phyloP scores from a whole-genome alignment of 2,888 invertebrate species.

The Pristionchus fissidentatus region DNA sequence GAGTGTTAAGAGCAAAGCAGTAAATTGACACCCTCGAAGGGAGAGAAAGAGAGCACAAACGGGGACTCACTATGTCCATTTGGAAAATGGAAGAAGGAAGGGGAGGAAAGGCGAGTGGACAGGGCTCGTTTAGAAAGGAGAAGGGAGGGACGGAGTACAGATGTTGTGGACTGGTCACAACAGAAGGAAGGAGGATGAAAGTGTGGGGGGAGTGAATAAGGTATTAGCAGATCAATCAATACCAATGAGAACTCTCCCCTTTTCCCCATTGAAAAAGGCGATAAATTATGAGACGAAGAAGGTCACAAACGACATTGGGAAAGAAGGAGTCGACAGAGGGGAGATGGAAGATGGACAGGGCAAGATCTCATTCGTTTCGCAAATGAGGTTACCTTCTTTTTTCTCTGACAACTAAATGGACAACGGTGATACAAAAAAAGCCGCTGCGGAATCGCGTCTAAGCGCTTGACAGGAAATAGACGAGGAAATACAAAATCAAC shows the following conservation, averaged over 20 bases:
- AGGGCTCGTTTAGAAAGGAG: conserved; percentile 41
- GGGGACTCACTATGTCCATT: conserved; percentile 35
- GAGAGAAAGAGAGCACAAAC: neutral
- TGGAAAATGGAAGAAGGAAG: conserved; percentile 23
- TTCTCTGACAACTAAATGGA: neutral
- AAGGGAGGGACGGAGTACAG: neutral
- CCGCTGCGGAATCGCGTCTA: no score
- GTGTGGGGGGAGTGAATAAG: neutral
- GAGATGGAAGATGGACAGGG: conserved; percentile 42
- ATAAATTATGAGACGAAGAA: conserved; percentile 35
- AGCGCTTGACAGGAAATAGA: no score
- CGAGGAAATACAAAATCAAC: neutral
- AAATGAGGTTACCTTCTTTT: conserved; percentile 27
- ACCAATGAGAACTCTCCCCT: neutral
- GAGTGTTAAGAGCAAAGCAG: conserved; percentile 35
- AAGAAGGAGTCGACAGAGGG: conserved; percentile 10
- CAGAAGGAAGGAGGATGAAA: conserved; percentile 14
- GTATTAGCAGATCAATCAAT: conserved; percentile 5
- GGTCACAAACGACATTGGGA: conserved; percentile 37
- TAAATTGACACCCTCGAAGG: conserved; percentile 42
- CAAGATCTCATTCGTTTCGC: conserved; percentile 26
- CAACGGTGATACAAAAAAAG: no score
- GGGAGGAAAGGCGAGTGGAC: conserved; percentile 32
- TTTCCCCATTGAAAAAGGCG: conserved; percentile 15
- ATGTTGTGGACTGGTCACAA: conserved; percentile 8